These are phyloP conservation scores for Imbricaverruca yamaguchii DNA, from an alignment of 2,888 invertebrate species.

Conservation along the genomic window DNA sequence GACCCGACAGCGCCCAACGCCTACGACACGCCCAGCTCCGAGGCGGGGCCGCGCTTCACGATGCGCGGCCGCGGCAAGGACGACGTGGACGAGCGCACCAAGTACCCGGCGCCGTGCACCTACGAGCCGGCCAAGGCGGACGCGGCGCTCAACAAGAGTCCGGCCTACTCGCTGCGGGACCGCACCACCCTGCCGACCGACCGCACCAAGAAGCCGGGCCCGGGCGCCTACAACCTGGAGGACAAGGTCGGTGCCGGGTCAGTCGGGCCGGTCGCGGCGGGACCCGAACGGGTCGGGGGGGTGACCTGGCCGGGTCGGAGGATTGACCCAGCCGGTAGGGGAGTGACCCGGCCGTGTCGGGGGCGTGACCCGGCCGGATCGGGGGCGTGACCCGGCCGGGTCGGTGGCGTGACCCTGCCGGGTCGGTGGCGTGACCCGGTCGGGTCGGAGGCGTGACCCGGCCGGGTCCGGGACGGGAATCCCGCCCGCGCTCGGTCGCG, in stretches of 20 bases:
- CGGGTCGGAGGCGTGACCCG: too few species aligned
- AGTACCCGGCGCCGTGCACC: background rate
- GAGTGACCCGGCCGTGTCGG: too few species aligned
- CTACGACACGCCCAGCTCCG: background rate
- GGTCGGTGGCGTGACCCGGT: too few species aligned
- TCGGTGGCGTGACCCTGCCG: too few species aligned
- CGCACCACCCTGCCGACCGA: background rate
- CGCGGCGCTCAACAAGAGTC: background rate
- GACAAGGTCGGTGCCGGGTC: background rate
- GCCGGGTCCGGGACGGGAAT: too few species aligned
- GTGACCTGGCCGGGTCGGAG: too few species aligned
- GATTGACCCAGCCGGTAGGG: too few species aligned
- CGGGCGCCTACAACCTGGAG: background rate
- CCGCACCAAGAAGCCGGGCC: conserved; percentile 8
- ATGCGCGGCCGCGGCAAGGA: background rate
- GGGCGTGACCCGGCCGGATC: too few species aligned
- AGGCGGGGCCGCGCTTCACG: background rate
- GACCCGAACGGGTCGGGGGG: too few species aligned
- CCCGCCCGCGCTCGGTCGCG: too few species aligned
- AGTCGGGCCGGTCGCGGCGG: background rate
- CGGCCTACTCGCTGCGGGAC: background rate
- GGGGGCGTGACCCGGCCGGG: too few species aligned
- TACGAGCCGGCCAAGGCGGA: conserved; percentile 15
- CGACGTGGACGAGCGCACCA: background rate
- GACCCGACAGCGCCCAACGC: background rate